These are phyloP conservation scores for Mythimna loreyi DNA, from an alignment of 2,888 invertebrate genomes.

Conservation along the genomic window DNA sequence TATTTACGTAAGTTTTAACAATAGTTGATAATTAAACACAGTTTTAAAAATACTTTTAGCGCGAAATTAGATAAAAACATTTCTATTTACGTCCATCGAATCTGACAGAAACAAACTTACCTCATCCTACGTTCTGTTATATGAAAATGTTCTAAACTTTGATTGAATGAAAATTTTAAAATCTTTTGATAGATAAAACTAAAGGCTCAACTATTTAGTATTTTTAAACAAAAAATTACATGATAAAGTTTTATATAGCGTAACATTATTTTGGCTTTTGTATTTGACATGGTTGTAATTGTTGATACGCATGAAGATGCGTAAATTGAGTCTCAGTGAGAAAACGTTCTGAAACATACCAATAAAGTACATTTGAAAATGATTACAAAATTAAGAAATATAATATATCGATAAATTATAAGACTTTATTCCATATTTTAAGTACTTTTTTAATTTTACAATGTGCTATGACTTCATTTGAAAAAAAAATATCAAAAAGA, in stretches of 20 bases:
- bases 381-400: no score
- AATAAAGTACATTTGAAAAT: no score
- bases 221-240: no score
- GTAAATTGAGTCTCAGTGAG: not conserved
- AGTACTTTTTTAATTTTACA: not conserved
- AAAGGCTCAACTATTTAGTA: no score
- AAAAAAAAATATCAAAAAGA: no score
- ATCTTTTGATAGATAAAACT: no score
- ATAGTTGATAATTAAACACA: not conserved
- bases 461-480: no score
- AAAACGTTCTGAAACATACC: constrained; percentile 5
- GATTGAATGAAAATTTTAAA: no score
- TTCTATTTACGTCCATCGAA: constrained; percentile 26
- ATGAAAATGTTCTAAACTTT: rapidly evolving
- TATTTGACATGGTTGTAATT: no score
- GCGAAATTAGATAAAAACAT: constrained; percentile 36
- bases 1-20: not conserved
- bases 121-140: constrained; percentile 18
- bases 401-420: not conserved
- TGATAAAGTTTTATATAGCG: no score
- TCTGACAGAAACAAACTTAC: constrained; percentile 14
- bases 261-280: no score
- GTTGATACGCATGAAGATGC: not conserved
- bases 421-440: not conserved
- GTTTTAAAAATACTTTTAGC: constrained; percentile 27